These are phyloP conservation scores for Acanthaster planci DNA, from an alignment of 35 echinoderm and acorn worm species.

Conservation along the genomic window DNA sequence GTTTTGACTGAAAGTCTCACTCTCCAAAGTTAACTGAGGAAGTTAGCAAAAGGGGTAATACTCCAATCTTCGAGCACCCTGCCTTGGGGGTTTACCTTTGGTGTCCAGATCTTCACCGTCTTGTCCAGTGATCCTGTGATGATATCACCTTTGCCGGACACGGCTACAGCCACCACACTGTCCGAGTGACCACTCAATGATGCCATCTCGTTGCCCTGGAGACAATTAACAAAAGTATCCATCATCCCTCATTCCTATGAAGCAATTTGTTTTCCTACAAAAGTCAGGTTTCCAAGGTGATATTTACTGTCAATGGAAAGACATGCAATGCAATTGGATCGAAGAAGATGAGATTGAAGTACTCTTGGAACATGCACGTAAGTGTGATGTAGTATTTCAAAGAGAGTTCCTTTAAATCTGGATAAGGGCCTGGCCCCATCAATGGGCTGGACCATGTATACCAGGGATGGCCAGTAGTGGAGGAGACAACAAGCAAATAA, in stretches of 20 bases:
- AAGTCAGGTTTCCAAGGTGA: too few species aligned
- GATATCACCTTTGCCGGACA: slow-evolving; percentile 68
- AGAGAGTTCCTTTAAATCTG: too few species aligned
- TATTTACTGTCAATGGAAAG: too few species aligned
- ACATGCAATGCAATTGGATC: too few species aligned
- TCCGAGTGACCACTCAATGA: slow-evolving; percentile 86
- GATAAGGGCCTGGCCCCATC: too few species aligned
- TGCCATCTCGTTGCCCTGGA: slow-evolving; percentile 84
- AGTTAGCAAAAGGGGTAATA: neutral
- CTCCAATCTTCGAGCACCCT: neutral
- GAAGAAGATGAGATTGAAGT: too few species aligned
- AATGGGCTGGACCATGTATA: too few species aligned
- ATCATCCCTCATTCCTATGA: neutral
- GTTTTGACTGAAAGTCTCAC: neutral
- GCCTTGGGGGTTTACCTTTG: slow-evolving; percentile 34
- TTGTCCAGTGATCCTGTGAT: slow-evolving; percentile 81
- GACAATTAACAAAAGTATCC: slow-evolving; percentile 1
- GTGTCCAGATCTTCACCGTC: slow-evolving; percentile 83
- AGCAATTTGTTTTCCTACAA: neutral
- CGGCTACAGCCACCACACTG: slow-evolving; percentile 73
- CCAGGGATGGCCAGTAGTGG: too few species aligned
- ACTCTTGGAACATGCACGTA: too few species aligned
- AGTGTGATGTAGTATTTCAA: too few species aligned
- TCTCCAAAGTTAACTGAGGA: neutral
- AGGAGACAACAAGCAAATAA: too few species aligned